Base-by-base conservation (phyloP, 2,797 vertebrate species). In the Octomys mimax region DNA sequence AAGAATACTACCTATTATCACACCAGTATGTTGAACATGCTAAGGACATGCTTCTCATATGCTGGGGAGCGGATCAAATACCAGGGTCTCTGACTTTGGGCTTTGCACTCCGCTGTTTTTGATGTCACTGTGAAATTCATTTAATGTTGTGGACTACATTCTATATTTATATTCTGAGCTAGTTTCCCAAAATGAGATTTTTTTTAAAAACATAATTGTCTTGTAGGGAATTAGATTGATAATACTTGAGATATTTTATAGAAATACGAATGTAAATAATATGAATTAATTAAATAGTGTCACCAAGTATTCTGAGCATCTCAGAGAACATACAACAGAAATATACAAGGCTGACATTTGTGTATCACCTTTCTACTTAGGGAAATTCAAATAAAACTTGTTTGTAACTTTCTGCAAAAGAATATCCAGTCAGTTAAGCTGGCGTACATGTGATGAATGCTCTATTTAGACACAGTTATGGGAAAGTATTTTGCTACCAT, bases 181-280 rank as follows among this genome's bases (percentile, higher is more conserved):
- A 0, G 16, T 90, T 97, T 81, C 88, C 62, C 59, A 64, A 87
- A 93, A 84, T 64, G 2, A 46, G 85, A 6, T 94, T 24, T 90
- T 87, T 18, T 62, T 39, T 12, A 12, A 77, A 36, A 83, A 70
- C 73, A 52, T 83, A 89, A 75, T 70, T 94, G 92, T 88, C 19
- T 83, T 52, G 57, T 31, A 85, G 52, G 21, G 89, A 71, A 92
- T 85, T 18, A 81, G 73, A 93, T 73, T 52, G 68, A 79, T 54
- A 91, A 81, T 64, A 31, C 8, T 62, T 92, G 46, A 94, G 96
- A 54, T 78, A 64, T 91, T 95, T 91, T 54, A 52, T 62, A 73
- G 46, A 88, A 62, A 26, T 36, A 42, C 52, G 62, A 77, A 31
- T 21, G 33, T 54, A 90, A 64, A 33, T 75, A 22, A 31, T 36